Evolutionary conservation across 2,888 invertebrate genomes (phyloP).

Genomic region (Agriopis marginaria): DNA sequence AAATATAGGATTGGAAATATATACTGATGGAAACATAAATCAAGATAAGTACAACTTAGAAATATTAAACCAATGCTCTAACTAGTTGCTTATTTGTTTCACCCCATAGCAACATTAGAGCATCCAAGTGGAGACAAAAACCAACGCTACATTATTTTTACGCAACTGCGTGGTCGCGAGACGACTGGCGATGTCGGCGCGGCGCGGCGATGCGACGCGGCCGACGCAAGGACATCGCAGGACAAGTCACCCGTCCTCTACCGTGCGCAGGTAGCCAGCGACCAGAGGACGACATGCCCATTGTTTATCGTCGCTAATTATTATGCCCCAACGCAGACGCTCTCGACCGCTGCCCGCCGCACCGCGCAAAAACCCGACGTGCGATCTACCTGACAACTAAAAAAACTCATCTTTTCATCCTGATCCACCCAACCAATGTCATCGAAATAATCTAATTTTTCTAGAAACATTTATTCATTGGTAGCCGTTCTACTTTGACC

Average conservation of each 20-base stretch:
- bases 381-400: constrained; percentile 67
- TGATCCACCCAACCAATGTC: constrained; percentile 37
- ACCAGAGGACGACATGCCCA: constrained; percentile 81
- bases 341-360: constrained; percentile 61
- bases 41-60: no score
- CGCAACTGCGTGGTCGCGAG: constrained; percentile 57
- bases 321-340: constrained; percentile 80
- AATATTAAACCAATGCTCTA: not conserved
- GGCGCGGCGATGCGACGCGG: constrained; percentile 17
- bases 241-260: constrained; percentile 81
- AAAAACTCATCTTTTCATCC: constrained; percentile 45
- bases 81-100: not conserved
- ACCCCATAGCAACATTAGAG: not conserved
- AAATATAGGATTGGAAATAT: no score
- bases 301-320: constrained; percentile 85
- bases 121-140: constrained; percentile 9
- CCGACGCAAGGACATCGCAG: constrained; percentile 76
- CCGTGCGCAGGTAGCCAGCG: constrained; percentile 84
- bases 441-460: constrained; percentile 41
- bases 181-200: constrained; percentile 4
- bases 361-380: constrained; percentile 71
- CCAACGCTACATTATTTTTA: constrained; percentile 26
- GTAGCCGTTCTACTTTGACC: constrained; percentile 58
- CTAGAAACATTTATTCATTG: constrained; percentile 45
- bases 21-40: no score